Conservation (phyloP, 2,113 vertebrate species). For the Platysternon megacephalum region DNA sequence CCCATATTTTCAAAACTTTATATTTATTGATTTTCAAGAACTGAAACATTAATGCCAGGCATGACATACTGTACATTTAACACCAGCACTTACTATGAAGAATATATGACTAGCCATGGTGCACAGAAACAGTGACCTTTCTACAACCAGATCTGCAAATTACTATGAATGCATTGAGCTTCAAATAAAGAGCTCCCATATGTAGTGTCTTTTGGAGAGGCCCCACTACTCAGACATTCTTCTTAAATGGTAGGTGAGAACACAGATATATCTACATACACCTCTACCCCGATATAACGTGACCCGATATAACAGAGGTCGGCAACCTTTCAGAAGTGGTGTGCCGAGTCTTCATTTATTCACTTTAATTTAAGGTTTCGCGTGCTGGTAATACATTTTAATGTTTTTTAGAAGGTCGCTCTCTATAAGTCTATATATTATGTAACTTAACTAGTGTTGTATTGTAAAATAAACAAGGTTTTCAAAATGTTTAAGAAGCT, state of each 20-base stretch:
- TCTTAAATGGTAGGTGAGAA: not conserved
- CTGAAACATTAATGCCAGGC: conserved; percentile 14
- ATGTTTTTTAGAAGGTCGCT: too few relatives aligned
- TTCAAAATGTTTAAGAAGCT: too few relatives aligned
- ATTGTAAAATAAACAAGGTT: too few relatives aligned
- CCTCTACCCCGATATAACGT: too few relatives aligned
- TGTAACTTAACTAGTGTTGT: too few relatives aligned
- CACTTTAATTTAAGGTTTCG: too few relatives aligned
- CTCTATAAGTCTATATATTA: too few relatives aligned
- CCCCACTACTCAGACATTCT: not conserved
- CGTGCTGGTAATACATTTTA: too few relatives aligned
- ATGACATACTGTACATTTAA: not conserved
- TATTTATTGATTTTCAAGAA: conserved; percentile 43
- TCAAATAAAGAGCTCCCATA: conserved; percentile 32
- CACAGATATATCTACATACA: not conserved
- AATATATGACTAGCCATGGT: not conserved
- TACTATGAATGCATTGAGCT: conserved; percentile 2
- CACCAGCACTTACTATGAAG: not conserved
- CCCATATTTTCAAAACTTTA: not conserved
- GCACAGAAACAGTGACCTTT: conserved; percentile 12
- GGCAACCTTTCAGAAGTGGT: too few relatives aligned
- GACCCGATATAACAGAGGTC: too few relatives aligned
- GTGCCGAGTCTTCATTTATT: too few relatives aligned
- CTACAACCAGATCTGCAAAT: not conserved
- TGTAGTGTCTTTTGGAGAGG: conserved; percentile 24